Evolutionary conservation across 2,888 invertebrate species (phyloP), one percentile per base, ranked within the genome.

Genomic region (Thereva unica): DNA sequence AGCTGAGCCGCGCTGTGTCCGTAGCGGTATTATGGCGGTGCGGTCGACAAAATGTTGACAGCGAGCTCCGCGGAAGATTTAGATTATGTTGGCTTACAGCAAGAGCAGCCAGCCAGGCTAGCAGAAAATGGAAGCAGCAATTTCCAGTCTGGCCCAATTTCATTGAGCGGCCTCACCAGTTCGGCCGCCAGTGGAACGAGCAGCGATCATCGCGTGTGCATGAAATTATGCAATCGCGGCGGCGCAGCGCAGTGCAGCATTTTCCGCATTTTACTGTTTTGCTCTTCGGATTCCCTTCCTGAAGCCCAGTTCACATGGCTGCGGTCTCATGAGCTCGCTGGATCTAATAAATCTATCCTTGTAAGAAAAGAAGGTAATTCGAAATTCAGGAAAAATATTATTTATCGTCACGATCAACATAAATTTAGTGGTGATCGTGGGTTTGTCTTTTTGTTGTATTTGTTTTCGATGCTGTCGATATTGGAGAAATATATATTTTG

Each of bases 181-280:
- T 45, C 45, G 37, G 38, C 47, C 34, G 38, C 47, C 40, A 47
- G 59, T 59, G 59, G 47, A 59, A 59, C 59, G 59, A 47, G 59
- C 37, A 23, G 23, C 2, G 23, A 23, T 23, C 23, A 59, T 59
- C 47, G 59, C 59, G 59, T 59, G 59, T 59, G 59, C 40, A 59
- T 47, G 45, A 9, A 8, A 40, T 59, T 59, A 59, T 59, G 59
- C 59, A 59, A 59, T 49, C 59, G 59, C 40, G 23, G 23, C 23
- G 23, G 23, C 23, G 23, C 23, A 23, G 23, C 23, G n/a, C n/a
- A 38, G 38, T 37, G 49, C 49, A 47, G 49, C 38, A 59, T 59
- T 59, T 59, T 59, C 59, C 59, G 59, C 59, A 59, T 59, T 59
- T 59, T 59, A 59, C 49, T 40, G 38, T 45, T 38, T 47, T 49